phyloP scores from a whole-genome alignment of 2,797 vertebrate genomes.

The Phrynocephalus vlangalii region DNA sequence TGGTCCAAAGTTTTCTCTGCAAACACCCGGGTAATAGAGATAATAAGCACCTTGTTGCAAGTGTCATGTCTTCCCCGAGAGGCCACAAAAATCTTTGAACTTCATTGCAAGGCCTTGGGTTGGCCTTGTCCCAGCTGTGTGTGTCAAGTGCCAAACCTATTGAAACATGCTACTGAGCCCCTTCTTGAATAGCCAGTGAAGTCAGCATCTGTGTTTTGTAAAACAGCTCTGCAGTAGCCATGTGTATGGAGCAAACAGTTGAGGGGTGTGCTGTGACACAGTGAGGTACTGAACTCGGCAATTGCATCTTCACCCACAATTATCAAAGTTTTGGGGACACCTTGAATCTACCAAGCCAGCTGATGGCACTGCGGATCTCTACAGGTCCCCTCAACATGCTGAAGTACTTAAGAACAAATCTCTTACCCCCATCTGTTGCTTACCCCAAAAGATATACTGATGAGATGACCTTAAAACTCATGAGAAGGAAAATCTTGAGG shows the following conservation, averaged over 20 bases:
- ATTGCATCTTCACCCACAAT: neutral
- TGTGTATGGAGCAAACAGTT: constrained; percentile 15
- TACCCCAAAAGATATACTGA: neutral
- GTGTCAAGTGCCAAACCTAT: neutral
- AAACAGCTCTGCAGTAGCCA: constrained; percentile 23
- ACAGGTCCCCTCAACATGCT: too few species aligned
- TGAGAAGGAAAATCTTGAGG: neutral
- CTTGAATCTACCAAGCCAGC: neutral
- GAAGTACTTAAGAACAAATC: neutral
- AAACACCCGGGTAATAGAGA: neutral
- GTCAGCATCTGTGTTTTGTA: neutral
- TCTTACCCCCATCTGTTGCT: neutral
- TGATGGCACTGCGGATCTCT: neutral
- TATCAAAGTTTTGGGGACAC: neutral
- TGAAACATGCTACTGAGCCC: neutral
- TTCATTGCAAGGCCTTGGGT: neutral
- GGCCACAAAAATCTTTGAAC: neutral
- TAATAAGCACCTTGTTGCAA: neutral
- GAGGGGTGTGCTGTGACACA: neutral
- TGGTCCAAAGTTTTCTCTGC: neutral
- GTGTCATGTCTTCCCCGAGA: constrained; percentile 31
- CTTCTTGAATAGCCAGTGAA: constrained; percentile 31
- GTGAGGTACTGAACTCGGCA: neutral
- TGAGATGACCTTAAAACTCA: neutral
- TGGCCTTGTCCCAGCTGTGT: neutral